These are phyloP conservation scores for Lasioglossum villosulum DNA, from an alignment of 2,888 invertebrate genomes.

Conservation along the genomic window DNA sequence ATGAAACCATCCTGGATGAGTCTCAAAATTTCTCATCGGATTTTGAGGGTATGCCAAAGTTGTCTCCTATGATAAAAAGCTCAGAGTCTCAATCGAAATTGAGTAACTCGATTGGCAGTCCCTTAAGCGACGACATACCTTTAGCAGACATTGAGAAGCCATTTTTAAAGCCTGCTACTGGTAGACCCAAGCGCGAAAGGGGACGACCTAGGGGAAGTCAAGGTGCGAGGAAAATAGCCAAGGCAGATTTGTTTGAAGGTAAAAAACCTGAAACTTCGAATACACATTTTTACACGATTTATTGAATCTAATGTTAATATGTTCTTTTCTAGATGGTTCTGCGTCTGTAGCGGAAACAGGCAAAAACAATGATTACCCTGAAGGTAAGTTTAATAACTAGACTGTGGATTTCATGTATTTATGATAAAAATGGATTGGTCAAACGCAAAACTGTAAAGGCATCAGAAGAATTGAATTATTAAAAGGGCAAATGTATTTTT, in stretches of 20 bases:
- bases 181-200: slow-evolving; percentile 76
- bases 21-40: slow-evolving; percentile 74
- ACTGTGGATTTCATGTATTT: not conserved
- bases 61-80: slow-evolving; percentile 80
- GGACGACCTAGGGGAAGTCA: slow-evolving; percentile 75
- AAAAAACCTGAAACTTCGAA: not conserved
- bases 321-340: slow-evolving; percentile 75
- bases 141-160: slow-evolving; percentile 78
- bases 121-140: slow-evolving; percentile 74
- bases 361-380: slow-evolving; percentile 79
- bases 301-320: slow-evolving; percentile 14
- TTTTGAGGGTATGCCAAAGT: slow-evolving; percentile 82
- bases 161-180: slow-evolving; percentile 79
- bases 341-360: slow-evolving; percentile 76
- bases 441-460: too few relatives aligned
- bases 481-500: too few relatives aligned
- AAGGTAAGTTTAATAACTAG: slow-evolving; percentile 72
- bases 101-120: slow-evolving; percentile 72
- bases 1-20: slow-evolving; percentile 69
- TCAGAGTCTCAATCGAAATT: slow-evolving; percentile 73
- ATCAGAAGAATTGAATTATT: too few relatives aligned
- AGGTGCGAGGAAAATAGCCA: slow-evolving; percentile 78
- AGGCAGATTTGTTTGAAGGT: slow-evolving; percentile 79
- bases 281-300: not conserved
- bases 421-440: too few relatives aligned